Percentiles rank a stretch among this genome's conserved stretches.
phyloP scores from a whole-genome alignment of 2,797 vertebrate species.

The Chloroceryle inda region DNA sequence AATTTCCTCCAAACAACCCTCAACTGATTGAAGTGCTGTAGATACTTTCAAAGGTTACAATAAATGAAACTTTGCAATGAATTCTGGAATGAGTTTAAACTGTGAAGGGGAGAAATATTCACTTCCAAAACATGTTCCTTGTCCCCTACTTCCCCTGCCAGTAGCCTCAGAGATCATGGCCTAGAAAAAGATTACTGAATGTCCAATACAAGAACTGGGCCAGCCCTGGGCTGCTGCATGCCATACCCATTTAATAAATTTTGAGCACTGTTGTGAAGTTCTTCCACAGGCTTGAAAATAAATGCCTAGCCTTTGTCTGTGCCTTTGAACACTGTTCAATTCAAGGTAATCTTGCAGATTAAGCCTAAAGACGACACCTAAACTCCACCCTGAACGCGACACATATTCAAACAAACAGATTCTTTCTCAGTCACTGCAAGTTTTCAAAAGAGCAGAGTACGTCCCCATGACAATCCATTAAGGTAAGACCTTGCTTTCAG shows the following conservation, averaged over 20 bases:
- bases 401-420: neutral
- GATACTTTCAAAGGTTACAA: neutral
- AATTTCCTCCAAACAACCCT: neutral
- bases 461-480: slow-evolving; percentile 18
- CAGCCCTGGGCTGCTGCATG: neutral
- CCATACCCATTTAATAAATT: neutral
- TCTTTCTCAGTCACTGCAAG: neutral
- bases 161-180: neutral
- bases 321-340: neutral
- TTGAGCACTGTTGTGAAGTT: neutral
- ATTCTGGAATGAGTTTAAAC: neutral
- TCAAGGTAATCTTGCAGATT: neutral
- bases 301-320: neutral
- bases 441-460: neutral
- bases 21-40: neutral
- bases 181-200: neutral
- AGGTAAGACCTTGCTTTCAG: slow-evolving; percentile 32
- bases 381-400: slow-evolving; percentile 12
- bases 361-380: neutral
- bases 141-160: neutral
- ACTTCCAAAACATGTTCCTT: neutral
- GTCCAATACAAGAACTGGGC: fast-evolving
- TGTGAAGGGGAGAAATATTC: neutral
- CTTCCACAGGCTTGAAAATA: neutral
- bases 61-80: neutral